These are phyloP conservation scores for Gymnocypris eckloni DNA, from an alignment of 2,797 vertebrate genomes.

Conservation along the genomic window DNA sequence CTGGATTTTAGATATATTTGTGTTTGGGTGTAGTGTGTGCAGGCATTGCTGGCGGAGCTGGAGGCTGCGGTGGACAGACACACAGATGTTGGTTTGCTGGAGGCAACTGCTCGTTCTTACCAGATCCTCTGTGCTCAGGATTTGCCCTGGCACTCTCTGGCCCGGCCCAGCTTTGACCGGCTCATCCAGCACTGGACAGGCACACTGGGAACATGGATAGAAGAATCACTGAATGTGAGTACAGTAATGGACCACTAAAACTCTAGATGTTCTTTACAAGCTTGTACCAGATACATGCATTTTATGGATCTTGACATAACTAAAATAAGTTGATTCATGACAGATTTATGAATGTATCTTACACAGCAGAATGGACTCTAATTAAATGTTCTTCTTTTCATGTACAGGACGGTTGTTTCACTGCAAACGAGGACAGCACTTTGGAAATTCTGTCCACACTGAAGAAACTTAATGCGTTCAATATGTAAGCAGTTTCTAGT, in stretches of 20 bases:
- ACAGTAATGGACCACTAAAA: not conserved
- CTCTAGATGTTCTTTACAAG: not conserved
- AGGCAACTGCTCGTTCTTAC: conserved; percentile 83
- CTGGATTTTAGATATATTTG: conserved; percentile 1
- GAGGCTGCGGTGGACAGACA: conserved; percentile 76
- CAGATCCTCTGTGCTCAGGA: conserved; percentile 78
- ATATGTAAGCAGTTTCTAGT: conserved; percentile 81
- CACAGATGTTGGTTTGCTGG: conserved; percentile 77
- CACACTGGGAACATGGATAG: conserved; percentile 75
- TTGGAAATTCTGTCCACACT: conserved; percentile 73
- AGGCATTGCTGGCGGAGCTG: conserved; percentile 79
- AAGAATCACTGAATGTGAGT: conserved; percentile 70
- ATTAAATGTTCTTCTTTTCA: conserved; percentile 56
- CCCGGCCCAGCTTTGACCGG: conserved; percentile 73
- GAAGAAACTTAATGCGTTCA: conserved; percentile 85
- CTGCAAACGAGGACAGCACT: conserved; percentile 69
- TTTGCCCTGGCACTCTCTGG: conserved; percentile 67
- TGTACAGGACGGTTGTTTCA: conserved; percentile 72
- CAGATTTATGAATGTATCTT: not conserved
- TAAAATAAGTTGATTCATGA: not conserved
- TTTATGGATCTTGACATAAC: not conserved
- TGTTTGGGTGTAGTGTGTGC: conserved; percentile 73
- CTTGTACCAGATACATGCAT: not conserved
- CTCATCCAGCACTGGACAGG: conserved; percentile 81
- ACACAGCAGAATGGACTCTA: not conserved